These are phyloP conservation scores for Sebastiscus albofasciatus DNA, from an alignment of 2,797 vertebrate genomes.

Conservation along the genomic window DNA sequence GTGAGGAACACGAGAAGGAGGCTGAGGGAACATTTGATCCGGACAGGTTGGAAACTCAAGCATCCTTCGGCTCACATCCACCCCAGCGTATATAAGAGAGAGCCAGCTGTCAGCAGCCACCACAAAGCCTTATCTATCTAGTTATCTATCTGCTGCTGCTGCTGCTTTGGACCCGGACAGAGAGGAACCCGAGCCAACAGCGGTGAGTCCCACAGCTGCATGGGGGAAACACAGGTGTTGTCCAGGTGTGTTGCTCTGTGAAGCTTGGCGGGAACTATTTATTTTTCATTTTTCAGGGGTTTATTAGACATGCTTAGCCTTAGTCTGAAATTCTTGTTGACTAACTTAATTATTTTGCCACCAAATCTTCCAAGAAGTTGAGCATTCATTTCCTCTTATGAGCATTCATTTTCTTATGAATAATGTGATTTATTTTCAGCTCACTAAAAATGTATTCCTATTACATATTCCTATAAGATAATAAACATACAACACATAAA, in stretches of 20 bases:
- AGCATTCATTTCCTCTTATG: neutral
- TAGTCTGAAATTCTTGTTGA: too few species aligned
- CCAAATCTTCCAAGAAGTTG: neutral
- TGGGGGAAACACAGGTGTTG: conserved; percentile 1
- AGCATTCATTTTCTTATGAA: too few species aligned
- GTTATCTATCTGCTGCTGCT: conserved; percentile 10
- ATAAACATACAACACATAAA: neutral
- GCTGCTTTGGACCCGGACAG: conserved; percentile 60
- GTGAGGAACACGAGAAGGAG: conserved; percentile 85
- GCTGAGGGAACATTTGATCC: conserved; percentile 88
- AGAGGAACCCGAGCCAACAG: conserved; percentile 49
- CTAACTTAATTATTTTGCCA: too few species aligned
- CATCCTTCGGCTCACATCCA: conserved; percentile 82
- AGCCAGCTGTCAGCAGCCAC: conserved; percentile 67
- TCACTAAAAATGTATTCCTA: neutral
- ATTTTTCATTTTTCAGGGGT: neutral
- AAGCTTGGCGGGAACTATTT: neutral
- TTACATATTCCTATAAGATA: neutral
- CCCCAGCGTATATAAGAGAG: conserved; percentile 87
- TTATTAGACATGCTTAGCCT: neutral
- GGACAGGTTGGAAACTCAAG: conserved; percentile 89
- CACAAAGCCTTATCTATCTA: conserved; percentile 67
- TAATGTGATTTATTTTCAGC: neutral
- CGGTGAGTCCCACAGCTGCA: conserved; percentile 73
- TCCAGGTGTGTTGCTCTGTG: conserved; percentile 11